phyloP scores from a whole-genome alignment of 2,797 vertebrate species.

The Pangasius krempfi region DNA sequence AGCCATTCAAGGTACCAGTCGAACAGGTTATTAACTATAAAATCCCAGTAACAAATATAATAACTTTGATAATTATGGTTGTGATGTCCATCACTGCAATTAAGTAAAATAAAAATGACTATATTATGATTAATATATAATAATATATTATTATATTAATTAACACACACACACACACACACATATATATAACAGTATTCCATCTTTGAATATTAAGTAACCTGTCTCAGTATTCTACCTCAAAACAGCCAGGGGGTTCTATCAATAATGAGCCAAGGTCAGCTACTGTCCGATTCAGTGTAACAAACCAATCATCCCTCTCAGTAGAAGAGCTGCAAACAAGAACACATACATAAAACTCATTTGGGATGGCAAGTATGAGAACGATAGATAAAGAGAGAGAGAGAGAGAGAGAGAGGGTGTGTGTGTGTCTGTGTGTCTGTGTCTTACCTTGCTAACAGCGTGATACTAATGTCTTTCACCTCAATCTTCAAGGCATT shows the following conservation, averaged over 20 bases:
- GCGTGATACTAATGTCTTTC: slow-evolving; percentile 81
- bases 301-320: slow-evolving; percentile 92
- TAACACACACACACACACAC: not conserved
- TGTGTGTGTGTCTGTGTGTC: not conserved
- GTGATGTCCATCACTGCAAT: not conserved
- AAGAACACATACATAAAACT: slow-evolving; percentile 25
- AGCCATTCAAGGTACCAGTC: not conserved
- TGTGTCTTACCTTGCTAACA: slow-evolving; percentile 86
- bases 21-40: not conserved
- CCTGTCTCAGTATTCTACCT: slow-evolving; percentile 62
- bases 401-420: not conserved
- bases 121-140: not conserved
- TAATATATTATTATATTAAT: not conserved
- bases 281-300: slow-evolving; percentile 81
- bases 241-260: slow-evolving; percentile 57
- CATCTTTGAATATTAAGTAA: not conserved
- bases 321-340: slow-evolving; percentile 86
- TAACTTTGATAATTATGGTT: not conserved
- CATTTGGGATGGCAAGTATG: not conserved
- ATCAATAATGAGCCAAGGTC: slow-evolving; percentile 66
- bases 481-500: slow-evolving; percentile 87
- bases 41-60: not conserved
- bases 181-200: not conserved
- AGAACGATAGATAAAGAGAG: not conserved
- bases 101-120: not conserved